phyloP scores from a whole-genome alignment of 2,113 vertebrate genomes.

The Pseudolaguvia tuberculata region DNA sequence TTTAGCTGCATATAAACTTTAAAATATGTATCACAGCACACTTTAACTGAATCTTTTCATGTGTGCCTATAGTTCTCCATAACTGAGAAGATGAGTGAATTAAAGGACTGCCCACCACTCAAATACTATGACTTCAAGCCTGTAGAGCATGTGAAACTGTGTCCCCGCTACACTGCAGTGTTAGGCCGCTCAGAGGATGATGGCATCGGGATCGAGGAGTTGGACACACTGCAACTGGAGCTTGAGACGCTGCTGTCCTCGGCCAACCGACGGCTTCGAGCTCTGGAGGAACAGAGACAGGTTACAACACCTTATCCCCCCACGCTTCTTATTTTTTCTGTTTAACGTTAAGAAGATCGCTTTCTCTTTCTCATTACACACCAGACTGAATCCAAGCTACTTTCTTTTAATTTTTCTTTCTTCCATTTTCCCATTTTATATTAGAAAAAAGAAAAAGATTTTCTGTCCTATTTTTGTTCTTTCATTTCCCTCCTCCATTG shows the following conservation, averaged over 20 bases:
- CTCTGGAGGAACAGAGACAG: conserved; percentile 95
- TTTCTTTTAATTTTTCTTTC: no score
- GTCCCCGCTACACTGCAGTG: conserved; percentile 93
- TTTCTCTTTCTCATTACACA: not conserved
- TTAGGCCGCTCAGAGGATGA: conserved; percentile 93
- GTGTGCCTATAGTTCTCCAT: conserved; percentile 23
- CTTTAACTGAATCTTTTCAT: not conserved
- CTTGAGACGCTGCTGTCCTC: conserved; percentile 94
- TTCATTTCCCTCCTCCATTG: no score
- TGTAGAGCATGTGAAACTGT: conserved; percentile 91
- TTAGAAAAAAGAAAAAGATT: not conserved
- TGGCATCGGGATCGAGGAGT: conserved; percentile 94
- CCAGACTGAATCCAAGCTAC: no score
- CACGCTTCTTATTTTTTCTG: not conserved
- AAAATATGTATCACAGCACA: no score
- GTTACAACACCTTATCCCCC: conserved; percentile 55
- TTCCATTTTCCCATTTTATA: no score
- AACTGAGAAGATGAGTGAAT: conserved; percentile 80
- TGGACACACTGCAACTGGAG: conserved; percentile 95
- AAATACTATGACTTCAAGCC: conserved; percentile 99
- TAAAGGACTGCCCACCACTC: conserved; percentile 95
- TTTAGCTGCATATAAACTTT: not conserved
- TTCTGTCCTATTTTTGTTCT: not conserved
- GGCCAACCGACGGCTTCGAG: conserved; percentile 86
- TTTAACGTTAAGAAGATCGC: not conserved